Conservation (phyloP, 2,797 vertebrate genomes). For the Cuniculus paca region DNA sequence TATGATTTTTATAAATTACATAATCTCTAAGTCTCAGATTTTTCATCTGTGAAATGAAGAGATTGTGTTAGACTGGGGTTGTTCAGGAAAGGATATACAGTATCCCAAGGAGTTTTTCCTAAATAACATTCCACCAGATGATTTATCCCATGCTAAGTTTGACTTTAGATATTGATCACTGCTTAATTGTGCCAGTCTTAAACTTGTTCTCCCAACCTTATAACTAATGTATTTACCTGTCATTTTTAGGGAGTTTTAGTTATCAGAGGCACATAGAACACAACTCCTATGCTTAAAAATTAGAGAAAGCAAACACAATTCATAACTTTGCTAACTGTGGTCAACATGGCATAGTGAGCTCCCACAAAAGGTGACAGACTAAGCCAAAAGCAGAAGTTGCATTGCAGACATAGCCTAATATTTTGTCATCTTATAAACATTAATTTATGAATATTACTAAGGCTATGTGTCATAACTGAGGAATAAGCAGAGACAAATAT, state of each 20-base stretch:
- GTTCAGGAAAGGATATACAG: background rate
- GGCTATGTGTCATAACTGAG: background rate
- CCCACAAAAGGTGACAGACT: conserved; percentile 10
- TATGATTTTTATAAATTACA: conserved; percentile 25
- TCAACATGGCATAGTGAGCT: background rate
- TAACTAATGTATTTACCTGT: conserved; percentile 34
- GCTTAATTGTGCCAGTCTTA: conserved; percentile 60
- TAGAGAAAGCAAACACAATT: conserved; percentile 38
- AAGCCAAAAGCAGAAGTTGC: conserved; percentile 3
- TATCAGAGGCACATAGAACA: conserved; percentile 13
- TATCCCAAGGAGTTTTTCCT: background rate
- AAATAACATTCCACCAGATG: background rate
- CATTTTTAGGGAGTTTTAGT: background rate
- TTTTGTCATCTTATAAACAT: conserved; percentile 25
- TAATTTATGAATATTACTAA: conserved; percentile 27
- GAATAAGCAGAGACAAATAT: conserved; percentile 47
- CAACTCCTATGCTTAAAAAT: conserved; percentile 36
- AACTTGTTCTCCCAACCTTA: conserved; percentile 49
- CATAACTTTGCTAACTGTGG: conserved; percentile 38
- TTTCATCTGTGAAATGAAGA: conserved; percentile 48
- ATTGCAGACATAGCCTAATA: background rate
- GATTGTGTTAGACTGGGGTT: background rate
- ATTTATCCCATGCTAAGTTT: background rate
- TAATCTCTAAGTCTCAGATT: conserved; percentile 43
- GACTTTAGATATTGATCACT: background rate